Base-by-base conservation (phyloP, 2,888 invertebrate species). In the Diogma glabrata region DNA sequence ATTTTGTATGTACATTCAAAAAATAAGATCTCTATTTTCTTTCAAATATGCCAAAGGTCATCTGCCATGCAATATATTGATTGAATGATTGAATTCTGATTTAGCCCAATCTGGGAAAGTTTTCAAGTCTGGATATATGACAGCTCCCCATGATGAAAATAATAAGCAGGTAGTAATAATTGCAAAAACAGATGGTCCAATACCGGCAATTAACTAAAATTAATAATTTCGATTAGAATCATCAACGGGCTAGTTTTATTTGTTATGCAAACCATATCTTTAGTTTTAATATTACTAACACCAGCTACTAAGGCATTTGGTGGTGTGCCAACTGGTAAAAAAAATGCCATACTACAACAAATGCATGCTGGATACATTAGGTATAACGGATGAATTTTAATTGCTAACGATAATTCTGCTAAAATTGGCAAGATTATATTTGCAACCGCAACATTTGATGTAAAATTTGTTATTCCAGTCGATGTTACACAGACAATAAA, bases 261-360 rank as follows among this genome's bases (percentile, higher is more conserved):
- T n/a, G 4, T n/a, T n/a, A n/a, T n/a, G n/a, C 9, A 6, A n/a
- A 3, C 80, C 50, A 47, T 20, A 61, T 87, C 86, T 53, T 78
- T 76, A 8, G 87, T 85, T 56, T 78, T 79, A 70, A 90, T 87
- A 60, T 82, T 81, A 3, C 85, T 86, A 10, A 87, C 86, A 1
- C 86, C 87, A 17, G 87, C 87, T 0, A 88, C 92, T 53, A 96
- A 88, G 4, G 95, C 94, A 70, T 95, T 95, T 16, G 94, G 93
- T 3, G 94, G 93, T 0, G 94, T 94, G 47, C 92, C 93, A 12
- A 94, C 93, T 0, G 93, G 94, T 67, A 95, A 76, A 76, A 91
- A 90, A 76, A 93, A 89, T 8, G 88, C 91, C 74, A 91, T 91
- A 50, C 92, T 92, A 65, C 91, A 90, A 19, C 89, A 85, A 20